Evolutionary conservation across 2,797 vertebrate species (phyloP).

Genomic region (Poecilia wingei): DNA sequence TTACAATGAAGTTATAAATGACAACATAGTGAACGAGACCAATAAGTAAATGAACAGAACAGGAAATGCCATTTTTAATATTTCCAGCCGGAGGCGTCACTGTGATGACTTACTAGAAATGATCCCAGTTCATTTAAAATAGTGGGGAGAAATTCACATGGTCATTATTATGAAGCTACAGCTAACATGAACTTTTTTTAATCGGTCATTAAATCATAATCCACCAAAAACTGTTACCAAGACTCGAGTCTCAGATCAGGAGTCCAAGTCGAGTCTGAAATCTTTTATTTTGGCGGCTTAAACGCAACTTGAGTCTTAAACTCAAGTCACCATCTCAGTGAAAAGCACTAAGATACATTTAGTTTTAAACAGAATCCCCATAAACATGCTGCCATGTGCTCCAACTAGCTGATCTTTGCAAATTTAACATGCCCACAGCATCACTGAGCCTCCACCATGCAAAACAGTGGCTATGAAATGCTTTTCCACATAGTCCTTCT

Average conservation of each 20-base stretch:
- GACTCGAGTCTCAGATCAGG: not conserved
- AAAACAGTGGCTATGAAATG: not conserved
- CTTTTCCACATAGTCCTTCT: not conserved
- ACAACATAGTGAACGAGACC: not conserved
- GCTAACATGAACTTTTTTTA: not conserved
- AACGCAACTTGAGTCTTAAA: not conserved
- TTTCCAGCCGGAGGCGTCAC: not conserved
- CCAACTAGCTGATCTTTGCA: not conserved
- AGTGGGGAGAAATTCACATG: not conserved
- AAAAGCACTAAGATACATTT: not conserved
- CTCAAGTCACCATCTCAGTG: not conserved
- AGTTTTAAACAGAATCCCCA: not conserved
- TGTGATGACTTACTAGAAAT: not conserved
- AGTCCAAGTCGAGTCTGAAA: not conserved
- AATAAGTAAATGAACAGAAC: not conserved
- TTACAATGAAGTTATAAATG: not conserved
- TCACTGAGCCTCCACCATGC: not conserved
- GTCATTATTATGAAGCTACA: not conserved
- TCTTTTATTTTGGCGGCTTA: not conserved
- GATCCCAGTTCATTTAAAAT: not conserved
- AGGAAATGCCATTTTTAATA: not conserved
- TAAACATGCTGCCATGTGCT: not conserved
- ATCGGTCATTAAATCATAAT: not conserved
- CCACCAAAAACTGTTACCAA: not conserved
- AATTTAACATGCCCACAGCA: not conserved